Base-by-base conservation (phyloP, 2,888 invertebrate genomes). In the Zelleria hepariella region DNA sequence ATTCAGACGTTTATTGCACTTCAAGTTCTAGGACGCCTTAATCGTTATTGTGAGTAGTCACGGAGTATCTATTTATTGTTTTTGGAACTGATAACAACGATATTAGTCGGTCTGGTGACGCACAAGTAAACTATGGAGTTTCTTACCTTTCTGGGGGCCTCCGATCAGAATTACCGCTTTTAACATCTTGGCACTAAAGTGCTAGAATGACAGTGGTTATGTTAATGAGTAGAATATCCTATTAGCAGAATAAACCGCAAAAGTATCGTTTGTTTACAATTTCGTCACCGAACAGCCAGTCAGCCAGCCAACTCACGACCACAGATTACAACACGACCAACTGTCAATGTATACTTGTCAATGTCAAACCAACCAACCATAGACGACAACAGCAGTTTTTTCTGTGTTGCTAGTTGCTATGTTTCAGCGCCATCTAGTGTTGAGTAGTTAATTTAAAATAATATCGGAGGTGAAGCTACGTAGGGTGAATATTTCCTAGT, bases 121-220 rank as follows among this genome's bases (percentile, higher is more conserved):
- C 2, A 48, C n/a, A 15, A n/a, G 2, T 1, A 18, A 8, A 61
- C 24, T 51, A 55, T 58, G 60, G 23, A 60, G 47, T 42, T 61
- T 58, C 62, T 68, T 86, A 96, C 97, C 97, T 93, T 98, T 98
- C 79, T 96, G 95, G 0, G 97, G 96, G 5, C 98, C 98, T 23
- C 98, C 98, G 66, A 98, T 95, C 65, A 98, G 88, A 77, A 98
- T 96, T 15, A 98, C 94, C 58, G 96, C 96, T 86, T 95, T 95
- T 63, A 95, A 79, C 92, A 94, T 94, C 62, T 59, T 51, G 24
- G n/a, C n/a, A n/a, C 15, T 42, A 42, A 5, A 15, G 15, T 42
- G 3, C 2, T 42, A 42, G 15, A 42, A 42, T 42, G 4, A 15
- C 15, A 42, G 15, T 15, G 2, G 32, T 15, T 10, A 42, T 42